A percentile compares a stretch with the other conserved stretches of the same genome.
Conservation (phyloP, 2,888 invertebrate species). For the Apamea epomidion region DNA sequence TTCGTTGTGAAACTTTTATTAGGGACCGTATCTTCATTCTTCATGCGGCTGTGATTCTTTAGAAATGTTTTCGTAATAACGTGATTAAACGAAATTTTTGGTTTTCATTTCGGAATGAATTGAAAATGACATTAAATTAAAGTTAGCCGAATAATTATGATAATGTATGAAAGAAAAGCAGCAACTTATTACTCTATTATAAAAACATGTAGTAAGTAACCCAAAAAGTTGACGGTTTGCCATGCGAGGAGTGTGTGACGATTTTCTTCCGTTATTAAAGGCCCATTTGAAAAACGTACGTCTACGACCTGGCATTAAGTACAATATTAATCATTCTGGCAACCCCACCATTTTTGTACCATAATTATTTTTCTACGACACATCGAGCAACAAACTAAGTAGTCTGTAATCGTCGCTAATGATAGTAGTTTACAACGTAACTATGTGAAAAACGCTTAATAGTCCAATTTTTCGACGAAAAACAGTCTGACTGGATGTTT, state of each 20-base stretch:
- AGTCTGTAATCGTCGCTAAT: slow-evolving; percentile 41
- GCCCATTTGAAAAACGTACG: slow-evolving; percentile 1
- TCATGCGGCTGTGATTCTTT: neutral
- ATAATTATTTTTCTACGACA: slow-evolving; percentile 25
- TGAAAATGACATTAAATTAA: neutral
- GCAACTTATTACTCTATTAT: neutral
- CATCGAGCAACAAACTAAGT: neutral
- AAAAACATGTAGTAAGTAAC: too few relatives aligned
- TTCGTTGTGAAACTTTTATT: slow-evolving; percentile 71
- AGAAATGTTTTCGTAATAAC: neutral
- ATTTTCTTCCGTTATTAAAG: neutral
- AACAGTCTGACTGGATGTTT: slow-evolving; percentile 31
- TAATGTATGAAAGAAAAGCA: neutral
- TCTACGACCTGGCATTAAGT: neutral
- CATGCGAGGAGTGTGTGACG: neutral
- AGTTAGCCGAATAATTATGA: neutral
- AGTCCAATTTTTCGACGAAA: slow-evolving; percentile 35
- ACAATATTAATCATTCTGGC: slow-evolving; percentile 21
- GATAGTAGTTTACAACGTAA: slow-evolving; percentile 26
- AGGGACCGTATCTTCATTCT: slow-evolving; percentile 35
- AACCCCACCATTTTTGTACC: slow-evolving; percentile 6
- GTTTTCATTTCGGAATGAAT: neutral
- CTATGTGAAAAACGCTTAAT: slow-evolving; percentile 27
- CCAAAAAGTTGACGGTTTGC: neutral
- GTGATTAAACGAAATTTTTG: neutral